Base-by-base conservation (phyloP, 2,797 vertebrate species). In the Orientallactaga sibirica region DNA sequence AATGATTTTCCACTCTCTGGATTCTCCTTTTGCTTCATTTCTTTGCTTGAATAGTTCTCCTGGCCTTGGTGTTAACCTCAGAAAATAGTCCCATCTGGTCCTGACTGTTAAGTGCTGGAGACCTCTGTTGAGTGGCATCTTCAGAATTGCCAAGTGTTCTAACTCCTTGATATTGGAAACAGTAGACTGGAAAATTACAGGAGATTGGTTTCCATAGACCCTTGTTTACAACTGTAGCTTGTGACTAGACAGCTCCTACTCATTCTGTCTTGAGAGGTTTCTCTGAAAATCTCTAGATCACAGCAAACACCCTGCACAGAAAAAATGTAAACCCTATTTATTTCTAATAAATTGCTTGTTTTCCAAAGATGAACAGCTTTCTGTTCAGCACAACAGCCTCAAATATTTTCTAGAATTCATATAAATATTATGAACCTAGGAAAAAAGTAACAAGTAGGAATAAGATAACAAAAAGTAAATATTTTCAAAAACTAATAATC, bases 111-210 rank as follows among this genome's bases (percentile, higher is more conserved):
- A 97, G 86, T 94, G 37, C 68, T 97, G 73, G 90, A 97, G 92
- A 97, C 52, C 82, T 97, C 79, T 95, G 67, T 95, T 97, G 95
- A 97, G 90, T 74, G 96, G 88, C 85, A 96, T 64, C 91, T 97
- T 97, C 97, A 96, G 97, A 98, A 98, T 88, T 97, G 96, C 96
- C 96, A 97, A 98, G 94, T 96, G 73, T 97, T 96, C 95, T 97
- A 95, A 96, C 93, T 97, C 62, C 84, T 94, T 88, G 96, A 97
- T 97, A 97, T 97, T 98, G 96, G 97, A 97, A 98, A 98, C 97
- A 98, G 96, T 93, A 97, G 97, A 98, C 97, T 98, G 97, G 97
- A 98, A 98, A 98, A 98, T 98, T 97, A 96, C 91, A 97, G 91
- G 96, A 98, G 97, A 97, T 96, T 97, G 97, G 92, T 97, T 98